Evolutionary conservation across 2,113 vertebrate genomes (phyloP).

Genomic region (Toxotes chatareus): DNA sequence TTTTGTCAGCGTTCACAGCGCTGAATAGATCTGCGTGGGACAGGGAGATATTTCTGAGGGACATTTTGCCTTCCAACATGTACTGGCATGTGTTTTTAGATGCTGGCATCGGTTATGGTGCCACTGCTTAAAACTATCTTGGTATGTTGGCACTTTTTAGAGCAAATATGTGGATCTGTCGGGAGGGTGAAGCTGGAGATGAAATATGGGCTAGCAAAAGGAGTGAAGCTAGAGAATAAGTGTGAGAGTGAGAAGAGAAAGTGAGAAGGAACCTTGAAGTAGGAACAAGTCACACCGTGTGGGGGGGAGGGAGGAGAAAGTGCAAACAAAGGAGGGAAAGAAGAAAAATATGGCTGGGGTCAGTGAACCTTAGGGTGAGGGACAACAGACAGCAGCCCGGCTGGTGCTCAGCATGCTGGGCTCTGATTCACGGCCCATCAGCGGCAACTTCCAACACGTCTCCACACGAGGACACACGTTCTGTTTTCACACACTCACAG

Average conservation of each 20-base stretch:
- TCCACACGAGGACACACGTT: constrained; percentile 10
- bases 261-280: background rate
- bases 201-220: background rate
- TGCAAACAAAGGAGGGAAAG: constrained; percentile 42
- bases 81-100: constrained; percentile 37
- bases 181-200: background rate
- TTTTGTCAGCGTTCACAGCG: constrained; percentile 40
- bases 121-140: constrained; percentile 27
- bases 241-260: constrained; percentile 20
- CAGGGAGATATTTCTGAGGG: constrained; percentile 34
- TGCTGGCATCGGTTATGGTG: background rate
- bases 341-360: constrained; percentile 54
- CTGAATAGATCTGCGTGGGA: constrained; percentile 55
- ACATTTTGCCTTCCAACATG: constrained; percentile 19
- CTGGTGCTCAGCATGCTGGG: constrained; percentile 44
- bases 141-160: constrained; percentile 18
- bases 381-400: constrained; percentile 58
- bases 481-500: no score
- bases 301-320: background rate
- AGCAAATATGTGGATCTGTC: constrained; percentile 7
- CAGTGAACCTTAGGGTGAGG: constrained; percentile 56
- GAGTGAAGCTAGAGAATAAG: constrained; percentile 1
- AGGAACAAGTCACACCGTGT: background rate
- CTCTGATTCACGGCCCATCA: constrained; percentile 71
- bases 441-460: constrained; percentile 59